These are phyloP conservation scores for Eudasyphora cyanicolor DNA, from an alignment of 2,888 invertebrate species.

Conservation along the genomic window DNA sequence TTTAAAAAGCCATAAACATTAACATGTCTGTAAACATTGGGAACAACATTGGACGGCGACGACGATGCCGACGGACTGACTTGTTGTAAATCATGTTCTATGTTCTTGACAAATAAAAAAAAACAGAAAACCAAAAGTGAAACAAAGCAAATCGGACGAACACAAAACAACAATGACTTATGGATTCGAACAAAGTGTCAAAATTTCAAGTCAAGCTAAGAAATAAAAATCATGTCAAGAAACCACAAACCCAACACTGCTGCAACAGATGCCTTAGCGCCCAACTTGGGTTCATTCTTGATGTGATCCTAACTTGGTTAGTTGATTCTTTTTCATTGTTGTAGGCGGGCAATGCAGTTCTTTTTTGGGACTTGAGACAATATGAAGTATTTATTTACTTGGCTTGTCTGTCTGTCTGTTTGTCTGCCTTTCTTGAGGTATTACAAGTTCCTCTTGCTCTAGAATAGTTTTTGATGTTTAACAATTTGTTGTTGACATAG, in stretches of 20 bases:
- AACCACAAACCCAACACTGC: conserved; percentile 22
- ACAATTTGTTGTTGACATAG: conserved; percentile 35
- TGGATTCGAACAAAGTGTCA: background rate
- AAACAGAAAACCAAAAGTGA: background rate
- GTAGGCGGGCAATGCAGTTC: background rate
- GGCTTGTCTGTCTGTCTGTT: too few relatives aligned
- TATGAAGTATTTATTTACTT: too few relatives aligned
- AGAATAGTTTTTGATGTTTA: conserved; percentile 14
- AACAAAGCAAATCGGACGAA: background rate
- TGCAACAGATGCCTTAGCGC: background rate
- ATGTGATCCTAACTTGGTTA: background rate
- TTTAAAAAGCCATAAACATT: conserved; percentile 19
- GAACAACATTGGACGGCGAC: too few relatives aligned
- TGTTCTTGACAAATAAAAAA: background rate
- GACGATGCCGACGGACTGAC: too few relatives aligned
- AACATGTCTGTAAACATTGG: conserved; percentile 37
- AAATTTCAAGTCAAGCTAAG: background rate
- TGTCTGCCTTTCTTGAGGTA: background rate
- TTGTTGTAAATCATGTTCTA: conserved; percentile 22
- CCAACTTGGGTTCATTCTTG: background rate
- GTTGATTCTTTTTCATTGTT: background rate
- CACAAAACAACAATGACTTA: background rate
- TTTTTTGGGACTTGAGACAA: background rate
- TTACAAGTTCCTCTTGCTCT: conserved; percentile 39
- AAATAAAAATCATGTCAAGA: conserved; percentile 18